phyloP scores from a whole-genome alignment of 2,888 invertebrate species.

The Dione vanillae region DNA sequence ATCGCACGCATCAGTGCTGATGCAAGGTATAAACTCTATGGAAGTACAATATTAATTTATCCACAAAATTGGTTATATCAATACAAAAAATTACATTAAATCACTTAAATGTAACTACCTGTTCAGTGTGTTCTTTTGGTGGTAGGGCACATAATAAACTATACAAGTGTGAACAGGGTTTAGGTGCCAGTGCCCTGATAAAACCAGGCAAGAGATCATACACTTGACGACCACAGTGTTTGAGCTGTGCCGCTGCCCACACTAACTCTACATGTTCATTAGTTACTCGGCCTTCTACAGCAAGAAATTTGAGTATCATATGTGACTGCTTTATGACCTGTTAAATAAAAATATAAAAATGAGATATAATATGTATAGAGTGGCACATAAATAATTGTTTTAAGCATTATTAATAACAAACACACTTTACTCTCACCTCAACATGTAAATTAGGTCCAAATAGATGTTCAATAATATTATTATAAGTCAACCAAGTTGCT shows the following conservation, averaged over 20 bases:
- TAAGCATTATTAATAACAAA: too few relatives aligned
- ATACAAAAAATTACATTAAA: constrained; percentile 30
- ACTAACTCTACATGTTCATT: constrained; percentile 96
- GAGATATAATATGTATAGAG: neutral
- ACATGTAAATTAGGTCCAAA: constrained; percentile 99
- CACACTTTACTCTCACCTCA: constrained; percentile 84
- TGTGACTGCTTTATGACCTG: constrained; percentile 97
- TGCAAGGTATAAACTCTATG: constrained; percentile 93
- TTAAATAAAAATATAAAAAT: constrained; percentile 29
- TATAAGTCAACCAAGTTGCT: constrained; percentile 94
- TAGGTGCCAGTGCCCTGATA: constrained; percentile 94
- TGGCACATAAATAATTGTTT: neutral
- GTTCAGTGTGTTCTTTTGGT: constrained; percentile 96
- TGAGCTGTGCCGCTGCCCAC: constrained; percentile 97
- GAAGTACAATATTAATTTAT: too few relatives aligned
- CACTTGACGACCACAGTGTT: constrained; percentile 97
- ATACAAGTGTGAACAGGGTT: constrained; percentile 94
- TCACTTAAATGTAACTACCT: constrained; percentile 77
- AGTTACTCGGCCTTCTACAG: constrained; percentile 95
- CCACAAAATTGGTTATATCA: too few relatives aligned
- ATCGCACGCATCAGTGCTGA: constrained; percentile 95
- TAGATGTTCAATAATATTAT: constrained; percentile 96
- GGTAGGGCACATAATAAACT: constrained; percentile 93
- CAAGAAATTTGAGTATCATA: constrained; percentile 95
- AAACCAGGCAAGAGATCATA: constrained; percentile 95